Conservation (phyloP, 2,113 vertebrate genomes). For the Gavia stellata region DNA sequence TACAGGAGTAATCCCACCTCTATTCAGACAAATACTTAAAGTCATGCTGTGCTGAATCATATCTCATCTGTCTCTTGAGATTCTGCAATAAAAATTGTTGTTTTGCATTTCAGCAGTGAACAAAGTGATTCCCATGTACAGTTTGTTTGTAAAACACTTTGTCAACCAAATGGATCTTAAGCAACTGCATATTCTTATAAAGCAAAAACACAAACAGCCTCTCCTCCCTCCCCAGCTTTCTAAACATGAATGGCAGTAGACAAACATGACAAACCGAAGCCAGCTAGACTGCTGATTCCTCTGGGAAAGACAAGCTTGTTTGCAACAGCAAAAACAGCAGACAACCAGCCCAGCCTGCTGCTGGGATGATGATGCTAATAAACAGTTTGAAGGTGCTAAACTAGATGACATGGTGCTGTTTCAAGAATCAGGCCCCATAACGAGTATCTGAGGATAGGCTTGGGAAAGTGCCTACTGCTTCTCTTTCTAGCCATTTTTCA, state of each 20-base stretch:
- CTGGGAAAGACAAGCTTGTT: neutral
- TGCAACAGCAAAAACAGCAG: neutral
- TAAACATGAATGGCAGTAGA: neutral
- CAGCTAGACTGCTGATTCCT: neutral
- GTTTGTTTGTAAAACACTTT: conserved; percentile 53
- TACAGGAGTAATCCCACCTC: neutral
- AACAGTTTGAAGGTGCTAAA: neutral
- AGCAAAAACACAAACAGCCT: neutral
- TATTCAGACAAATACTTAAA: neutral
- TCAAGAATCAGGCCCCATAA: neutral
- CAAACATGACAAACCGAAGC: neutral
- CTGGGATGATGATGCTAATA: neutral
- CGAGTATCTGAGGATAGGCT: neutral
- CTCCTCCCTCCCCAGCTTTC: neutral
- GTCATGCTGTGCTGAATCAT: neutral
- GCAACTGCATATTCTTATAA: neutral
- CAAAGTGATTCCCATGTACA: conserved; percentile 17
- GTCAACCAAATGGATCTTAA: conserved; percentile 33
- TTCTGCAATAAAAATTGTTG: neutral
- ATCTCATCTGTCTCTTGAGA: conserved; percentile 20
- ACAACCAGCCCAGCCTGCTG: neutral
- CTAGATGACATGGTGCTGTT: neutral
- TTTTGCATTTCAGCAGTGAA: neutral
- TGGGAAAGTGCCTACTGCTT: neutral
- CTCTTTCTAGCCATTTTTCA: neutral